Percentiles rank a stretch among this genome's conserved stretches.
Conservation (phyloP, 2,113 vertebrate genomes). For the Indicator maculatus region DNA sequence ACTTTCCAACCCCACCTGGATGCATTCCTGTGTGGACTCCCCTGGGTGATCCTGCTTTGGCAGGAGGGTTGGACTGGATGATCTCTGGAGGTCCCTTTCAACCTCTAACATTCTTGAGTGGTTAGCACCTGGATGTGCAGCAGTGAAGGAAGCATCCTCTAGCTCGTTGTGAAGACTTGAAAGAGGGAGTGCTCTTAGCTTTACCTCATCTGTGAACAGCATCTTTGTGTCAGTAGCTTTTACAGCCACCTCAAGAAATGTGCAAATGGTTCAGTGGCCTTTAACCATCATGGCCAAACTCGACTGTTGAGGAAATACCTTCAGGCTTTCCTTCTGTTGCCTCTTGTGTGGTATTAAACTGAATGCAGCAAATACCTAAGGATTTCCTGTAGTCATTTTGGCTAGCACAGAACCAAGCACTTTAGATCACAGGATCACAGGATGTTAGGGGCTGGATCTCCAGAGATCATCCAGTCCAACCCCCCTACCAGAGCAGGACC, state of each 20-base stretch:
- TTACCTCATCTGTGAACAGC: neutral
- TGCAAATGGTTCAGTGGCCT: rapidly evolving
- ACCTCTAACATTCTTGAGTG: neutral
- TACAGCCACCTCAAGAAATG: neutral
- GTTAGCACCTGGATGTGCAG: rapidly evolving
- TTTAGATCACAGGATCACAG: neutral
- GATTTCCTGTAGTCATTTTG: neutral
- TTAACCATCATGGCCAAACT: neutral
- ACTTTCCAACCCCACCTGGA: no score
- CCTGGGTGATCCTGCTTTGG: no score
- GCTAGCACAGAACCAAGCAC: neutral
- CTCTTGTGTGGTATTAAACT: neutral
- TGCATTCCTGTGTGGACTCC: no score
- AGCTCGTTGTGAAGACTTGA: neutral
- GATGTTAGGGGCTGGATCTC: no score
- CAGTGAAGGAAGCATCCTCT: neutral
- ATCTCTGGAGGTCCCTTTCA: no score
- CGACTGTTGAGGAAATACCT: neutral
- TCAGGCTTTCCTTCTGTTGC: neutral
- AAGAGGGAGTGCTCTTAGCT: neutral
- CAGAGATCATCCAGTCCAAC: no score
- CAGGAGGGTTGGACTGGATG: no score
- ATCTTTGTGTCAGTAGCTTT: neutral
- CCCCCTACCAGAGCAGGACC: no score
- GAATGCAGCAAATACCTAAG: neutral